Evolutionary conservation across 2,888 invertebrate species (phyloP).

Genomic region (Pristionchus arcanus): DNA sequence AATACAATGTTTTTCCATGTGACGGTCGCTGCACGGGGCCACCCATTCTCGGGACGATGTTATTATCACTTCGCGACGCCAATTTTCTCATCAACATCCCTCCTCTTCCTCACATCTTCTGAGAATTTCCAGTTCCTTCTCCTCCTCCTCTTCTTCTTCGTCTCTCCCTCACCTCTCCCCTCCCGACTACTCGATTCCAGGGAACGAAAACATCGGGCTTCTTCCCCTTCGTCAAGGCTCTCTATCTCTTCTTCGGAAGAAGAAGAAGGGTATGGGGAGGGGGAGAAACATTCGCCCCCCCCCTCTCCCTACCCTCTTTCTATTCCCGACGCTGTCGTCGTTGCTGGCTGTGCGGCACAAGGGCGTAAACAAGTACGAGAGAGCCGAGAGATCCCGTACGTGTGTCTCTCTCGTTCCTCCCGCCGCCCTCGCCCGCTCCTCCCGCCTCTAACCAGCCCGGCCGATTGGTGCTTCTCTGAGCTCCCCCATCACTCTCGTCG

Average conservation of each 20-base stretch:
- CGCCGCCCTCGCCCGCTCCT: not conserved
- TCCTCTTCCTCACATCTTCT: not conserved
- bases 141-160: not conserved
- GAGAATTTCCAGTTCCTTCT: not conserved
- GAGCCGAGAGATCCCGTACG: not conserved
- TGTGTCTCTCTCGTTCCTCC: not conserved
- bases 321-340: not conserved
- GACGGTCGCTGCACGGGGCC: not conserved
- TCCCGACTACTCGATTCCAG: not conserved
- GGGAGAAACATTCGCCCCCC: slow-evolving; percentile 20
- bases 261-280: slow-evolving; percentile 7
- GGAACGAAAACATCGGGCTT: slow-evolving; percentile 14
- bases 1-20: not conserved
- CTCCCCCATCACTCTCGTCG: slow-evolving; percentile 1
- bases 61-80: not conserved
- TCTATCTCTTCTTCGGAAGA: not conserved
- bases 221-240: slow-evolving; percentile 14
- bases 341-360: not conserved
- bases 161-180: not conserved
- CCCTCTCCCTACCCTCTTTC: slow-evolving; percentile 2
- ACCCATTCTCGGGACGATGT: not conserved
- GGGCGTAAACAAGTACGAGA: slow-evolving; percentile 28
- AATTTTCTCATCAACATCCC: not conserved
- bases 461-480: slow-evolving; percentile 22
- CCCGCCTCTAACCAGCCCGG: not conserved